phyloP scores from a whole-genome alignment of 2,113 vertebrate species.

The Protobothrops flavoviridis region DNA sequence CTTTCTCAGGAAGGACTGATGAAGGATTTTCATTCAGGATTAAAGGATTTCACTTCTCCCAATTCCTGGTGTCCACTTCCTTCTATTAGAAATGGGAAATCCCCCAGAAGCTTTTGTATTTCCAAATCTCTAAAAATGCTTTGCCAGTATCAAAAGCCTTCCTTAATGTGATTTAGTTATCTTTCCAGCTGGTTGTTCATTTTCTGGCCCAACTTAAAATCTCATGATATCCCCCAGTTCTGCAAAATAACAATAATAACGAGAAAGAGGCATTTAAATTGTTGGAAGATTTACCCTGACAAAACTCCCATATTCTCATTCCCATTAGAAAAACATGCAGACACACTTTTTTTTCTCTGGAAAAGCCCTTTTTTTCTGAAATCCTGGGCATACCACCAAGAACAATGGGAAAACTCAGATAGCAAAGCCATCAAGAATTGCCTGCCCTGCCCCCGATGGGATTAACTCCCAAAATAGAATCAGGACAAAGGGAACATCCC shows the following conservation, averaged over 20 bases:
- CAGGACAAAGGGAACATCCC: too few species aligned
- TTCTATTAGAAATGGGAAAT: not conserved
- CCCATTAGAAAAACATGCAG: too few species aligned
- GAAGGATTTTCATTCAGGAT: not conserved
- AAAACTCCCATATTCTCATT: too few species aligned
- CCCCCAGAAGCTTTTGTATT: not conserved
- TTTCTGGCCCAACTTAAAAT: not conserved
- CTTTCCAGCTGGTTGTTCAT: not conserved
- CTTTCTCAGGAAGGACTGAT: not conserved
- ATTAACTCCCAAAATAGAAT: too few species aligned
- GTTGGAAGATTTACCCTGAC: too few species aligned
- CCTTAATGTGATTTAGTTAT: too few species aligned
- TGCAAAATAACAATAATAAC: not conserved
- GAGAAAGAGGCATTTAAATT: not conserved
- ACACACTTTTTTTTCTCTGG: too few species aligned
- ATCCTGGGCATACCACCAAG: too few species aligned
- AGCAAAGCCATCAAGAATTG: too few species aligned
- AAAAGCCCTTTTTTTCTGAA: too few species aligned
- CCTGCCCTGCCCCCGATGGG: too few species aligned
- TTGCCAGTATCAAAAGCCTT: not conserved
- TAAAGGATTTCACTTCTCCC: not conserved
- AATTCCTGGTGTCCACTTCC: not conserved
- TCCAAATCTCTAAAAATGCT: not conserved
- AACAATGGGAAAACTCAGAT: too few species aligned
- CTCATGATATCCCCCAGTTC: accelerated